Conservation (phyloP, 2,888 invertebrate genomes). For the Zhengitettix transpicula region DNA sequence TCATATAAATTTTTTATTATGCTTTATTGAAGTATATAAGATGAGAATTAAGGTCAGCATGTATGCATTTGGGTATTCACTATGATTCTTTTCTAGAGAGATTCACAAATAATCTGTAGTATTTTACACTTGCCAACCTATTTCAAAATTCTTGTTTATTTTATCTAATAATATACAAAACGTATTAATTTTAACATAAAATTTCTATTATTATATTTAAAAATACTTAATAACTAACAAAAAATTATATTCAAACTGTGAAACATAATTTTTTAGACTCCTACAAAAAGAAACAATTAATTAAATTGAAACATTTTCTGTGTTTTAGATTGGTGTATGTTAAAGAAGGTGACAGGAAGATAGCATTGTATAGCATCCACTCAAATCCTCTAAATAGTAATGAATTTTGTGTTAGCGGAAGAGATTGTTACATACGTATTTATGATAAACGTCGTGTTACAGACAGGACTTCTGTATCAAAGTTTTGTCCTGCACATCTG, state of each 20-base stretch:
- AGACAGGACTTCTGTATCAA: slow-evolving; percentile 25
- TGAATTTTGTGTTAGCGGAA: slow-evolving; percentile 71
- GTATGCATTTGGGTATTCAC: no score
- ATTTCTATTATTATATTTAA: neutral
- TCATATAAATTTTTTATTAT: no score
- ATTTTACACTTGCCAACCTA: neutral
- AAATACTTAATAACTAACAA: neutral
- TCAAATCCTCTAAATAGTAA: slow-evolving; percentile 61
- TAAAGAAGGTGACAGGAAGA: slow-evolving; percentile 34
- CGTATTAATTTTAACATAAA: neutral
- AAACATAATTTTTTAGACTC: no score
- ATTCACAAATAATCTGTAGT: no score
- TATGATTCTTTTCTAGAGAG: no score
- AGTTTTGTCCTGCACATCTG: slow-evolving; percentile 44
- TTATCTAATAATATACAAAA: no score
- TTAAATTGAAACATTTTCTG: neutral
- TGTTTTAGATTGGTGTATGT: slow-evolving; percentile 29
- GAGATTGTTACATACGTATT: slow-evolving; percentile 59
- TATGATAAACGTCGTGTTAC: slow-evolving; percentile 37
- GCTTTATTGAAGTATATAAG: no score
- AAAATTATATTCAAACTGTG: neutral
- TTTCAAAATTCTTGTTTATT: neutral
- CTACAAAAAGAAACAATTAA: neutral
- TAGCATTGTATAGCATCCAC: slow-evolving; percentile 77
- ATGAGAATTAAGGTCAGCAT: no score